Conservation (phyloP, 2,888 invertebrate genomes). For the Tethea ocularis region DNA sequence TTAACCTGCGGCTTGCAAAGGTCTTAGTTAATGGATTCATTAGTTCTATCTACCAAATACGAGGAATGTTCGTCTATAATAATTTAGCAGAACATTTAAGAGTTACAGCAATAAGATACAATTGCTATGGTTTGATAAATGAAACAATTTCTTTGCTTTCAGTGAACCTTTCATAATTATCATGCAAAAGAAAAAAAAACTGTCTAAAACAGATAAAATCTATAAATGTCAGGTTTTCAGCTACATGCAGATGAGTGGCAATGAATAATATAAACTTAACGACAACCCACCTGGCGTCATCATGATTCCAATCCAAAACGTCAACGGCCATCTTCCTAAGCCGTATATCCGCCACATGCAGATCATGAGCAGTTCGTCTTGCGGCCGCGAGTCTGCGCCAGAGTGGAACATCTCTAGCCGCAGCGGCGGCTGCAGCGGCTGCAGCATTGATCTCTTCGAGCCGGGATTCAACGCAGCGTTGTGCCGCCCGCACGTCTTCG, state of each 20-base stretch:
- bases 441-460: conserved; percentile 97
- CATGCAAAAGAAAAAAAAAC: too few species aligned
- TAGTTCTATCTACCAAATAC: conserved; percentile 56
- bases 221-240: too few species aligned
- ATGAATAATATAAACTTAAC: neutral
- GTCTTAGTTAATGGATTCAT: conserved; percentile 58
- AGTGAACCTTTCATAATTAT: too few species aligned
- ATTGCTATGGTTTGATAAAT: too few species aligned
- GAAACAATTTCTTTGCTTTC: too few species aligned
- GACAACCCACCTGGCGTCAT: conserved; percentile 87
- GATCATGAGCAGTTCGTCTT: conserved; percentile 90
- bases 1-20: conserved; percentile 42
- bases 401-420: conserved; percentile 93
- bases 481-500: conserved; percentile 93
- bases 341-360: conserved; percentile 95
- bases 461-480: conserved; percentile 96
- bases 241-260: neutral
- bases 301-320: conserved; percentile 96
- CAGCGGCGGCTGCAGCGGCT: conserved; percentile 95
- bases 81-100: conserved; percentile 50
- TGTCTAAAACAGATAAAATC: too few species aligned
- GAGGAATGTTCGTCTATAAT: conserved; percentile 41
- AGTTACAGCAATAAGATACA: too few species aligned
- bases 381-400: conserved; percentile 94
- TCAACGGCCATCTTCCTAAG: conserved; percentile 97